phyloP scores from a whole-genome alignment of 2,797 vertebrate genomes.

The Oreonectes daqikongensis region DNA sequence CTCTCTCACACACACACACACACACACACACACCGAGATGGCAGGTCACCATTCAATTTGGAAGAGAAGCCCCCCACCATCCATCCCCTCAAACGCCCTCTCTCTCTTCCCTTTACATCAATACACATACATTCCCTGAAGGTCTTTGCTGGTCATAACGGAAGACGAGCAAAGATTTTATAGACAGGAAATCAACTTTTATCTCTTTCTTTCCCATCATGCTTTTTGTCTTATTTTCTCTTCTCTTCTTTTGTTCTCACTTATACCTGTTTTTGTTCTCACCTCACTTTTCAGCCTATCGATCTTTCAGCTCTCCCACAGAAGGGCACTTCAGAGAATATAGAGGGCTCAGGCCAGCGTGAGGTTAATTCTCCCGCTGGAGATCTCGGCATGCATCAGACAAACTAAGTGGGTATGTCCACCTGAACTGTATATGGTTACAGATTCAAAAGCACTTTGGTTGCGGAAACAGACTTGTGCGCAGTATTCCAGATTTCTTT shows the following conservation, averaged over 20 bases:
- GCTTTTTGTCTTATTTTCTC: slow-evolving; percentile 24
- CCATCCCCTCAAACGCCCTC: not conserved
- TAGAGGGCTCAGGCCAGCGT: slow-evolving; percentile 32
- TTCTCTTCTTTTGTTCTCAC: slow-evolving; percentile 31
- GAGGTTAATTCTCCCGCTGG: slow-evolving; percentile 25
- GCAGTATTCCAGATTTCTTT: not conserved
- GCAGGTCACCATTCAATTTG: slow-evolving; percentile 79
- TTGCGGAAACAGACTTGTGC: slow-evolving; percentile 11
- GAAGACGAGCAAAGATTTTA: slow-evolving; percentile 7
- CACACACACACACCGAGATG: slow-evolving; percentile 56
- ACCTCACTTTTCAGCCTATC: slow-evolving; percentile 27
- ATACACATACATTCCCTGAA: not conserved
- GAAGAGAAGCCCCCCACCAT: slow-evolving; percentile 58
- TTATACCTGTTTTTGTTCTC: slow-evolving; percentile 34
- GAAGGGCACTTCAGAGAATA: slow-evolving; percentile 44
- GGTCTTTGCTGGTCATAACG: slow-evolving; percentile 16
- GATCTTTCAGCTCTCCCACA: slow-evolving; percentile 15
- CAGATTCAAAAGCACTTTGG: slow-evolving; percentile 26
- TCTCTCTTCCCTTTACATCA: slow-evolving; percentile 57
- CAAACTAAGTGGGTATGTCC: slow-evolving; percentile 32
- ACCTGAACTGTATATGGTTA: slow-evolving; percentile 38
- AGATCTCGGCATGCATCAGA: slow-evolving; percentile 38
- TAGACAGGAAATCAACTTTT: slow-evolving; percentile 34
- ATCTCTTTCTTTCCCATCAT: not conserved
- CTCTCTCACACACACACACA: slow-evolving; percentile 39